These are phyloP conservation scores for Bufo bufo DNA, from an alignment of 2,113 vertebrate species.

Conservation along the genomic window DNA sequence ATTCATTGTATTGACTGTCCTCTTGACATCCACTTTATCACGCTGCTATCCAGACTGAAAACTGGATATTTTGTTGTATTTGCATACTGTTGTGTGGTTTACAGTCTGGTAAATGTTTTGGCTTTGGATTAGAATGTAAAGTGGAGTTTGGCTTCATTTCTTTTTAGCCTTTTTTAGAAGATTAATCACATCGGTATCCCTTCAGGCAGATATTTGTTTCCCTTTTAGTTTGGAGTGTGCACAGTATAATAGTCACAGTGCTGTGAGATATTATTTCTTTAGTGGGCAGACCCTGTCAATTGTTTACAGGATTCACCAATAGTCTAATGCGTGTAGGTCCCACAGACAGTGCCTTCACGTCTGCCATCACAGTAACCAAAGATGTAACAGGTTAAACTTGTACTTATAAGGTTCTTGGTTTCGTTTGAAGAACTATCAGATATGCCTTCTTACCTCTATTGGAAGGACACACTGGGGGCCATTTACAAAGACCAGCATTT, in stretches of 20 bases:
- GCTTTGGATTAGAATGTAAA: background rate
- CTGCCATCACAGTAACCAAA: background rate
- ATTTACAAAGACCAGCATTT: too few relatives aligned
- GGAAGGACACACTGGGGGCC: too few relatives aligned
- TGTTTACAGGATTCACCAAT: background rate
- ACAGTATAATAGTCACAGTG: background rate
- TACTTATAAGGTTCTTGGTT: background rate
- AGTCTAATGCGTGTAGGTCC: background rate
- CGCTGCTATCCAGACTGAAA: background rate
- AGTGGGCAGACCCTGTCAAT: background rate
- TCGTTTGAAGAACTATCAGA: too few relatives aligned
- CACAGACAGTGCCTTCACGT: background rate
- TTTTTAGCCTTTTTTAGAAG: background rate
- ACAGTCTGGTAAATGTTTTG: background rate
- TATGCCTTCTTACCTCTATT: too few relatives aligned
- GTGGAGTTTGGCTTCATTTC: background rate
- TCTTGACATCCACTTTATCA: constrained; percentile 8
- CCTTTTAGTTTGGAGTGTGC: background rate
- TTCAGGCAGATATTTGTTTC: background rate
- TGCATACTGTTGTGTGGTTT: background rate
- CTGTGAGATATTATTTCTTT: background rate
- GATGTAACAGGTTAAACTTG: background rate
- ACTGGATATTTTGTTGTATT: background rate
- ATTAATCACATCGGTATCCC: background rate
- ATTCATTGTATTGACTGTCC: background rate